Evolutionary conservation across 2,888 invertebrate genomes (phyloP).

Genomic region (Hypercompe scribonia): DNA sequence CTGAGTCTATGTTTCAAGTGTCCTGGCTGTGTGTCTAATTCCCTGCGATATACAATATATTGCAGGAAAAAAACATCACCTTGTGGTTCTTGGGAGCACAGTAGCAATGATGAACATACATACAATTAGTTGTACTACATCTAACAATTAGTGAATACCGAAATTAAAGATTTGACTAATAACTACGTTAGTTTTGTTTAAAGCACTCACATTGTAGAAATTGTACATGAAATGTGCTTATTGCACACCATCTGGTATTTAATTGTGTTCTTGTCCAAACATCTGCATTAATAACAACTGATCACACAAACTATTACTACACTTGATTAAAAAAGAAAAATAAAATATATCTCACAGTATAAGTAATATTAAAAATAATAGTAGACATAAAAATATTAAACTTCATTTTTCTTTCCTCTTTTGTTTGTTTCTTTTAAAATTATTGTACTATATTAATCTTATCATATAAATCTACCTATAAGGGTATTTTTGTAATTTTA

Average conservation of each 20-base stretch:
- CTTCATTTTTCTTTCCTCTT: too few relatives aligned
- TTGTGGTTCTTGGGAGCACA: neutral
- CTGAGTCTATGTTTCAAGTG: too few relatives aligned
- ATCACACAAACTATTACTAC: neutral
- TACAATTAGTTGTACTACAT: neutral
- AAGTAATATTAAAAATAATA: too few relatives aligned
- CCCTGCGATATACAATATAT: too few relatives aligned
- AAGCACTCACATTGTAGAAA: neutral
- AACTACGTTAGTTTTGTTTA: neutral
- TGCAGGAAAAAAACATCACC: too few relatives aligned
- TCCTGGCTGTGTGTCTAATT: too few relatives aligned
- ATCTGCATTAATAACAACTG: neutral
- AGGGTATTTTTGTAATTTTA: too few relatives aligned
- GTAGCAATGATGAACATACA: neutral
- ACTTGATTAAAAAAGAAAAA: neutral
- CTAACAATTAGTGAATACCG: neutral
- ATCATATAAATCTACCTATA: too few relatives aligned
- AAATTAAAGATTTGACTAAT: neutral
- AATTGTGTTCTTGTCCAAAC: neutral
- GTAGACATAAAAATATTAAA: too few relatives aligned
- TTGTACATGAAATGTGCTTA: neutral
- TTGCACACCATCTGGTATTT: neutral
- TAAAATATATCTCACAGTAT: neutral
- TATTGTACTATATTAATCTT: too few relatives aligned
- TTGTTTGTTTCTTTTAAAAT: too few relatives aligned